Conservation (phyloP, 2,797 vertebrate genomes). For the Microctenopoma steveboyesi region DNA sequence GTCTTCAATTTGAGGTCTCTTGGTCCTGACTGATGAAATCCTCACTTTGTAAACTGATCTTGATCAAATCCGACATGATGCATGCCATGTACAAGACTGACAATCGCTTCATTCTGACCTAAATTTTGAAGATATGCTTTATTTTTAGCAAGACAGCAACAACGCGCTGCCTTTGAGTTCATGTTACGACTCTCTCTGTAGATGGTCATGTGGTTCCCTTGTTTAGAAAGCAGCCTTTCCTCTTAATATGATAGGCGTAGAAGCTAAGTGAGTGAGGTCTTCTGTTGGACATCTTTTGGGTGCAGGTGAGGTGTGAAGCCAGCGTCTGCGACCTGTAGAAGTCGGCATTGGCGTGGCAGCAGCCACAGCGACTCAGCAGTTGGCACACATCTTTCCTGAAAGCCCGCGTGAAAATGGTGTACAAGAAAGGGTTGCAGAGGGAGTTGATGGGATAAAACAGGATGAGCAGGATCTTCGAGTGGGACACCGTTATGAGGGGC, state of each 20-base stretch:
- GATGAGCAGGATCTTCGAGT: constrained; percentile 93
- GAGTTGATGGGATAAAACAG: constrained; percentile 96
- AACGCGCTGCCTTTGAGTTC: constrained; percentile 23
- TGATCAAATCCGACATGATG: constrained; percentile 12
- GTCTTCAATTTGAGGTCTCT: constrained; percentile 22
- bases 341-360: constrained; percentile 79
- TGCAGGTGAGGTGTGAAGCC: constrained; percentile 74
- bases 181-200: neutral
- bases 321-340: constrained; percentile 84
- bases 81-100: constrained; percentile 12
- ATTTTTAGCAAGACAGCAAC: constrained; percentile 8
- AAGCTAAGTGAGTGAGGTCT: constrained; percentile 64
- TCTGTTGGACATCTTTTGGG: constrained; percentile 47
- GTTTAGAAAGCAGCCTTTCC: constrained; percentile 77
- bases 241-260: constrained; percentile 79
- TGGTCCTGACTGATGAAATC: constrained; percentile 19
- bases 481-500: constrained; percentile 93
- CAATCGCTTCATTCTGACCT: constrained; percentile 22
- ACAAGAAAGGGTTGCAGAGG: constrained; percentile 94
- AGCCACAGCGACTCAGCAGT: constrained; percentile 87
- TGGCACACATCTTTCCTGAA: constrained; percentile 89
- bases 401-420: constrained; percentile 92
- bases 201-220: constrained; percentile 73
- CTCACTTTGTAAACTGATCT: constrained; percentile 24
- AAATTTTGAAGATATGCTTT: constrained; percentile 31